Conservation (phyloP, 2,797 vertebrate species). For the Tympanoctomys barrerae region DNA sequence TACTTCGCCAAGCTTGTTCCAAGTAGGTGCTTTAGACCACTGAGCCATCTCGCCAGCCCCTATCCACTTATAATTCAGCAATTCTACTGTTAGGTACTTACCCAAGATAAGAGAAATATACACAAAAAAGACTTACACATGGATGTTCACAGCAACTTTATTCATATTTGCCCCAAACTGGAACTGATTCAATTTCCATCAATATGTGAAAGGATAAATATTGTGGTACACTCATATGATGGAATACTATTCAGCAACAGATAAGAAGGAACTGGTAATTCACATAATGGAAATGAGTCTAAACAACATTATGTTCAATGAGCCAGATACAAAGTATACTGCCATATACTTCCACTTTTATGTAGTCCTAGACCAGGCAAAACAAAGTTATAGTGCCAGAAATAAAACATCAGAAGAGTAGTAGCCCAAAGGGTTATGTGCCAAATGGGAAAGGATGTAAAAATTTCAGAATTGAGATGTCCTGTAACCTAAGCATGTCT, state of each 20-base stretch:
- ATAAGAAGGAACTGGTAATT: constrained; percentile 22
- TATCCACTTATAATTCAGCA: background rate
- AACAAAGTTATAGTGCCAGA: background rate
- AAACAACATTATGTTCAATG: constrained; percentile 29
- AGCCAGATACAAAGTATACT: background rate
- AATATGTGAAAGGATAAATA: constrained; percentile 18
- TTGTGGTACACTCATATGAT: background rate
- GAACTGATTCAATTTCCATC: background rate
- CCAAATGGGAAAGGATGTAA: background rate
- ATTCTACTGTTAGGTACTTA: constrained; percentile 32
- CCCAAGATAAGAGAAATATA: background rate
- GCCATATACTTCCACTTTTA: background rate
- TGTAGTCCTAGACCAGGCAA: background rate
- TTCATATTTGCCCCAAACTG: background rate
- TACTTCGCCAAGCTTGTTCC: too few relatives aligned
- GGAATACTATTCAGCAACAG: background rate
- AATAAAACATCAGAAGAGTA: background rate
- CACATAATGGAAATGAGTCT: background rate
- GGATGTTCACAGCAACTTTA: background rate
- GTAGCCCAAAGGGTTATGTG: background rate
- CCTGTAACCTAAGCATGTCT: background rate
- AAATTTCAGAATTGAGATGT: background rate
- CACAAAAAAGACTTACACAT: background rate
- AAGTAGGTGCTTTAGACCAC: too few relatives aligned
- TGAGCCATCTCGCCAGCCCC: too few relatives aligned